Evolutionary conservation across 2,888 invertebrate genomes (phyloP).

Genomic region (Deilephila elpenor): DNA sequence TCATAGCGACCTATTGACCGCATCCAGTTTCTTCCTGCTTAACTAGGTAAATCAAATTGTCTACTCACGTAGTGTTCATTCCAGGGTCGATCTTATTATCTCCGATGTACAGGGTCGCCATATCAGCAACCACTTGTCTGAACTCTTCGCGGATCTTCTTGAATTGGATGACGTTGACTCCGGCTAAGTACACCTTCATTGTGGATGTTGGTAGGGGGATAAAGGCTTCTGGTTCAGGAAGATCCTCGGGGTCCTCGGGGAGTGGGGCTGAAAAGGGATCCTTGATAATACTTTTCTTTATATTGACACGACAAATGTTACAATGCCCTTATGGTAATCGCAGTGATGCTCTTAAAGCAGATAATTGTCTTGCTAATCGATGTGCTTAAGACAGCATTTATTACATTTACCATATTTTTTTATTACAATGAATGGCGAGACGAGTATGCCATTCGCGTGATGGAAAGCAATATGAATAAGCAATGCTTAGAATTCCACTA

Average conservation of each 20-base stretch:
- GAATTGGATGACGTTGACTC: constrained; percentile 57
- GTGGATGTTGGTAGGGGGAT: constrained; percentile 52
- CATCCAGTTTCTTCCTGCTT: no score
- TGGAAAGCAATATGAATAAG: no score
- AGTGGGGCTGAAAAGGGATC: constrained; percentile 46
- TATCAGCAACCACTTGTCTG: constrained; percentile 65
- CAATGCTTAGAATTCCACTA: no score
- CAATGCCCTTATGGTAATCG: no score
- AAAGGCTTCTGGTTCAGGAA: constrained; percentile 56
- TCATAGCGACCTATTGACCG: no score
- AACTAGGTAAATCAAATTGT: no score
- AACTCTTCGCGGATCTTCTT: constrained; percentile 56
- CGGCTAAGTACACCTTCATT: constrained; percentile 63
- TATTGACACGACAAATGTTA: background rate
- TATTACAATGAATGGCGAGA: no score
- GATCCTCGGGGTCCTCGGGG: constrained; percentile 38
- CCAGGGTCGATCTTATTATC: constrained; percentile 63
- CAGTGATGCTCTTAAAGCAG: no score
- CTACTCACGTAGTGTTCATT: constrained; percentile 71
- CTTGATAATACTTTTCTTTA: background rate
- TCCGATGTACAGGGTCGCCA: constrained; percentile 70
- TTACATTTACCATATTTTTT: no score
- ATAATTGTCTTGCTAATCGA: no score
- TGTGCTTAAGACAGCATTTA: no score
- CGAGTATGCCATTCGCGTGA: no score